phyloP scores from a whole-genome alignment of 2,888 invertebrate species.

The Chironomus riparius region DNA sequence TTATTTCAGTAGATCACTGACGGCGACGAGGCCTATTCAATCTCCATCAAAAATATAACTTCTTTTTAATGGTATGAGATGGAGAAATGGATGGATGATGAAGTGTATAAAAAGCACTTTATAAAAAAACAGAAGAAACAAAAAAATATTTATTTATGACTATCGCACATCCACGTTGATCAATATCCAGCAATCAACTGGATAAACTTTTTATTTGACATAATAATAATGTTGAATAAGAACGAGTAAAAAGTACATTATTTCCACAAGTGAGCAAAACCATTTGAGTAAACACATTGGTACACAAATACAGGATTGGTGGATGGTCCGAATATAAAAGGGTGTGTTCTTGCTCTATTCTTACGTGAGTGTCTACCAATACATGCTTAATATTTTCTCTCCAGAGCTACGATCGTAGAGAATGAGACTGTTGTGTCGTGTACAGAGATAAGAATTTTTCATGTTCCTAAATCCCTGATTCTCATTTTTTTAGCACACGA shows the following conservation, averaged over 20 bases:
- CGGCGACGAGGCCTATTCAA: too few relatives aligned
- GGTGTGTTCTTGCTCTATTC: constrained; percentile 8
- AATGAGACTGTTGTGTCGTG: background rate
- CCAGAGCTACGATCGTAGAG: background rate
- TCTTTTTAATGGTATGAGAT: too few relatives aligned
- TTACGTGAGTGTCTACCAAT: background rate
- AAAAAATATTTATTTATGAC: background rate
- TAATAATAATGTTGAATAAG: constrained; percentile 11
- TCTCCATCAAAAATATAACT: too few relatives aligned
- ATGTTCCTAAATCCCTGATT: too few relatives aligned
- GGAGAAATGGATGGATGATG: background rate
- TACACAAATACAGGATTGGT: constrained; percentile 16
- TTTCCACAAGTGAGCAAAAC: background rate
- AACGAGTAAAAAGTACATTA: too few relatives aligned
- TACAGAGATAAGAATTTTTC: too few relatives aligned
- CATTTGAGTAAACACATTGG: background rate
- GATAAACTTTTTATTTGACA: background rate
- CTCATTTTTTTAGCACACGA: too few relatives aligned
- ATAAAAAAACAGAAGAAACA: background rate
- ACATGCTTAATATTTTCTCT: background rate
- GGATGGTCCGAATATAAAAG: background rate
- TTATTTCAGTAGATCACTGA: too few relatives aligned
- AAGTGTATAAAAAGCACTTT: background rate
- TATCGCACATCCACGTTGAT: background rate
- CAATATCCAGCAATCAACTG: constrained; percentile 19